Conservation (phyloP, 2,797 vertebrate genomes). For the Callimico goeldii region DNA sequence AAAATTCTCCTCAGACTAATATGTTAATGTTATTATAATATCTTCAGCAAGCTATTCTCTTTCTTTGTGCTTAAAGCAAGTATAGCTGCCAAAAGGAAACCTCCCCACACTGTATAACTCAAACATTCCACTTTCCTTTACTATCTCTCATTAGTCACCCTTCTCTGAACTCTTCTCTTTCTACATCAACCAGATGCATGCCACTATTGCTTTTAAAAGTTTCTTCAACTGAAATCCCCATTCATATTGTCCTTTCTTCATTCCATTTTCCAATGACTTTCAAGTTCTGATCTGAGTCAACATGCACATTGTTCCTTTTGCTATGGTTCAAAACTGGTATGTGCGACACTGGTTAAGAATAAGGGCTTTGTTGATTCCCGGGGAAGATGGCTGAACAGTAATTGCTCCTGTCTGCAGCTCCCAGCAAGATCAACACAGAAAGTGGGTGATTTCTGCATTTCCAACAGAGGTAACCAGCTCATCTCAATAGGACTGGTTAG, state of each 20-base stretch:
- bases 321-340: background rate
- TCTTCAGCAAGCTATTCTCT: constrained; percentile 9
- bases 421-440: background rate
- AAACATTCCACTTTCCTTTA: constrained; percentile 44
- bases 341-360: background rate
- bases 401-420: background rate
- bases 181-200: constrained; percentile 6
- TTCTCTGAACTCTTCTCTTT: background rate
- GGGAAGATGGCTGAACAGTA: background rate
- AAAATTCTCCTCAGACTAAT: background rate
- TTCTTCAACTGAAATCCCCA: constrained; percentile 4
- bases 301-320: background rate
- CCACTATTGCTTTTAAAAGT: background rate
- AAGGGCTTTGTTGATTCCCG: background rate
- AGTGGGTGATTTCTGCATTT: background rate
- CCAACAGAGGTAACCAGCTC: background rate
- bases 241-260: background rate
- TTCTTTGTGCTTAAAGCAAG: background rate
- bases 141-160: constrained; percentile 25
- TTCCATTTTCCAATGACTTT: background rate
- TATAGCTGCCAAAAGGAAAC: constrained; percentile 55
- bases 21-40: background rate
- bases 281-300: background rate
- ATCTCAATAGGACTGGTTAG: background rate
- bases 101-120: constrained; percentile 49